Conservation (phyloP, 2,113 vertebrate species). For the Perccottus glenii region DNA sequence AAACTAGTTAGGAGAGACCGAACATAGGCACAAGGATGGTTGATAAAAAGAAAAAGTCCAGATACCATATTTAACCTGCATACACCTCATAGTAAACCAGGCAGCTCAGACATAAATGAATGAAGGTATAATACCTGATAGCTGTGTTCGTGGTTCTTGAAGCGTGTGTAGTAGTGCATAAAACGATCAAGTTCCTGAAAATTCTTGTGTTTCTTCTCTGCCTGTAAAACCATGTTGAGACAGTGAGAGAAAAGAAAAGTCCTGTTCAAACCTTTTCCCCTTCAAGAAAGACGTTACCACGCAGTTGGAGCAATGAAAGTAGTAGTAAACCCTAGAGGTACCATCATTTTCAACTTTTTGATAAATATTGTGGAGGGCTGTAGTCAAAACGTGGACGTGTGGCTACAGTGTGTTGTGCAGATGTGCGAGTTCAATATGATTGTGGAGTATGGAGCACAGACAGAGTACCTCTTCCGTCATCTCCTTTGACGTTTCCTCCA, state of each 20-base stretch:
- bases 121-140: conserved; percentile 83
- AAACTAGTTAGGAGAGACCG: not conserved
- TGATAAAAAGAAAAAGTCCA: not conserved
- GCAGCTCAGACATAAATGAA: conserved; percentile 27
- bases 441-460: not conserved
- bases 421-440: not conserved
- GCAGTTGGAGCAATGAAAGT: too few species aligned
- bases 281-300: conserved; percentile 11
- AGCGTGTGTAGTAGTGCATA: conserved; percentile 99
- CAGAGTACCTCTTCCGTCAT: conserved; percentile 93
- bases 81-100: conserved; percentile 4
- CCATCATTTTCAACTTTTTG: not conserved
- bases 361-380: conserved; percentile 14
- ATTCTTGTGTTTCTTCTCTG: conserved; percentile 96
- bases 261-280: conserved; percentile 18
- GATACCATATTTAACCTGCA: not conserved
- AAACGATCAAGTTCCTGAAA: conserved; percentile 99
- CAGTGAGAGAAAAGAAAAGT: conserved; percentile 35
- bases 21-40: not conserved
- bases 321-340: too few species aligned
- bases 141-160: conserved; percentile 99
- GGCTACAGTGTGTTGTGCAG: not conserved
- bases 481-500: conserved; percentile 97
- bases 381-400: not conserved
- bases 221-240: conserved; percentile 77